Evolutionary conservation across 2,888 invertebrate species (phyloP), one percentile per base, ranked within the genome.

Genomic region (Drosophila quasianomalipes): DNA sequence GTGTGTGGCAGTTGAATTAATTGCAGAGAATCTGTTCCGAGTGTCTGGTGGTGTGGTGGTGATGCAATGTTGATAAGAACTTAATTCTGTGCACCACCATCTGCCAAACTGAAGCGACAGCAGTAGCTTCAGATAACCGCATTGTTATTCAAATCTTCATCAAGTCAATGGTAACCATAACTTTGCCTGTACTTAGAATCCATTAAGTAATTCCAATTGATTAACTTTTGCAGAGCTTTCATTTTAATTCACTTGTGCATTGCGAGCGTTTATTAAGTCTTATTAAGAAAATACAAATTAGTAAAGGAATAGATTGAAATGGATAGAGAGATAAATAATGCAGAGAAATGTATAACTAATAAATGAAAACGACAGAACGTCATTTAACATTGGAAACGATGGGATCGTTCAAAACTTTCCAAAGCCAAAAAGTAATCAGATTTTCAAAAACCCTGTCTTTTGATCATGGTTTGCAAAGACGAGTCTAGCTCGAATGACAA

Each of bases 1-100:
- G 41, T 22, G 31, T 68, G 35, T 10, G 51, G 31, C 31, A 52
- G 41, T 16, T 49, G 39, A 44, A 31, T 54, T 30, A 39, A 39
- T 61, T 52, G 22, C 30, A 16, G 12, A 22, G 33, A 26, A 10
- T 28, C 30, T 58, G 35, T 16, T 47, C 37, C 30, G 44, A 35
- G 44, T 4, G n/a, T 26, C 26, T 47, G 47, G 16, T 16, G 9
- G 16, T 26, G 7, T 31, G 39, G 22, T 3, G 37, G 22, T 3
- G 37, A 2, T 28, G 35, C 22, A 16, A 9, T 41, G 19, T 12
- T 22, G 22, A 51, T 39, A 54, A 9, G 22, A 33, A 54, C 39
- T 35, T 41, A 28, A 39, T 22, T 30, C 30, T 10, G n/a, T 41
- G 41, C n/a, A n/a, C 41, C 41, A 41, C 41, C 39, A 57, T 30